Evolutionary conservation across 2,888 invertebrate genomes (phyloP), one percentile per base, ranked within the genome.

Genomic region (Rhaphigaster nebulosa): DNA sequence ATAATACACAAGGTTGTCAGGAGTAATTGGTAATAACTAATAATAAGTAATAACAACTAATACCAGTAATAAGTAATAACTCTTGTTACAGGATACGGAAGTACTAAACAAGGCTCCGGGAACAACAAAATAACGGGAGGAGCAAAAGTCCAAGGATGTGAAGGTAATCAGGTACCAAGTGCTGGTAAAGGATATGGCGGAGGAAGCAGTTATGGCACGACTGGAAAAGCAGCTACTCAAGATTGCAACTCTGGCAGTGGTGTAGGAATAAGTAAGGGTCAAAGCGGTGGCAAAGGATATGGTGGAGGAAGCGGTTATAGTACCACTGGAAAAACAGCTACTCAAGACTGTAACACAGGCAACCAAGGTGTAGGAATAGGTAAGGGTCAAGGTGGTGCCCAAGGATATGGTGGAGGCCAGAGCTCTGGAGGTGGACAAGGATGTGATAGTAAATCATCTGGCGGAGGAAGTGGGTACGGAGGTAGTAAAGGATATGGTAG

Each of bases 241-340:
- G 45, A 45, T 10, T 45, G 10, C 45, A 45, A 45, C 45, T 45
- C 4, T 45, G 52, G 52, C 12, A 18, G 52, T 15, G 52, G 52
- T 15, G 18, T 12, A 15, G 52, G 52, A 52, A 52, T 12, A 12
- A 13, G 52, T 52, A 52, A 52, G 18, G 52, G 52, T 52, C 52
- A 52, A 52, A 52, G 52, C 15, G 12, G 52, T 52, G 52, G 52
- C 10, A 5, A 52, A 56, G 80, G 80, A 41, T 45, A 41, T 23
- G 84, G 45, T 23, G 45, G 84, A n/a, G 84, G 84, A 45, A 84
- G 84, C 45, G 45, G 45, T 84, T 76, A 38, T 38, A 38, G 34
- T 2, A 26, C 29, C 0, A 23, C 10, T 0, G 84, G 84, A 23
- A 84, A 50, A n/a, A n/a, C 1, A 45, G 3, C 41, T n/a, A 23